Base-by-base conservation (phyloP, 1,140 invertebrate genomes). In the Agrypnia vestita region DNA sequence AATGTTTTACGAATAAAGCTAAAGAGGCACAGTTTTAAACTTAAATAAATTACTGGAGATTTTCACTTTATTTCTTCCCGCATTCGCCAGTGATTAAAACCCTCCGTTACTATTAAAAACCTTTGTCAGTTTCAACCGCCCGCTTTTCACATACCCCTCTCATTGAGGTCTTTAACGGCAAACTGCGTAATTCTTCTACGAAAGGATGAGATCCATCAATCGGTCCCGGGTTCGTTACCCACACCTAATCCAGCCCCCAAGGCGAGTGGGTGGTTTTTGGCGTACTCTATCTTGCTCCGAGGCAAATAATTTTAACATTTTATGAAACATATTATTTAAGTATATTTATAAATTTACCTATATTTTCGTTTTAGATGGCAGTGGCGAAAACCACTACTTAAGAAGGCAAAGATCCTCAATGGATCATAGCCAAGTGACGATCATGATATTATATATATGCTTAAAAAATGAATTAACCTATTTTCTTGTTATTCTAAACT, bases 61-160 rank as follows among this genome's bases (percentile, higher is more conserved):
- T 59, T 59, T 11, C 17, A 19, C 55, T 59, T 59, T 10, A 59
- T 59, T 21, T 59, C 55, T 15, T 59, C 61, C 64, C 43, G 13
- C 19, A 43, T 69, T 69, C 44, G n/a, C 6, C n/a, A 69, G 44
- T 69, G 46, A 69, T 69, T 69, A 69, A 47, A 47, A 69, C 64
- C 64, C 64, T 69, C 19, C 21, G 64, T 47, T 69, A 44, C 46
- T 69, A 69, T 69, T 69, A 69, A 69, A 69, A 69, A 69, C 64
- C 64, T 69, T 69, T 69, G 64, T 69, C 64, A 46, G 64, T 69
- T 69, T 47, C 17, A 69, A 69, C 46, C 15, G 19, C 64, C 43
- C n/a, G 64, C 64, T 19, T 11, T 69, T 43, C 64, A 19, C n/a
- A 46, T 69, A 69, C 3, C 43, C 46, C 44, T 69, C 44, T 21